Conservation (phyloP, 2,113 vertebrate species). For the Triplophysa rosa region DNA sequence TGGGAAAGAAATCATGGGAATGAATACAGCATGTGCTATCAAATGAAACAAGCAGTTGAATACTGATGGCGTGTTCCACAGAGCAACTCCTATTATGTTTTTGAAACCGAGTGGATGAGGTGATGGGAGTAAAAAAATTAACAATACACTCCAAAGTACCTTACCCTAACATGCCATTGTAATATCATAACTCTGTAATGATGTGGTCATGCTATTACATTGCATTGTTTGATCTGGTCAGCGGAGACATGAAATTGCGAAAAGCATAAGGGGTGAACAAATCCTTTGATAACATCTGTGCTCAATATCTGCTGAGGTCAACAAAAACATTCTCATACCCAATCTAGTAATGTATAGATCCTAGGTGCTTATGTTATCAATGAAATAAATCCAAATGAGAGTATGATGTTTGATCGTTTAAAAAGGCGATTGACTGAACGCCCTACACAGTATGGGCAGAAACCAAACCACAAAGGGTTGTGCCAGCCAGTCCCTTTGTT, state of each 20-base stretch:
- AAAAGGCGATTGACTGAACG: constrained; percentile 1
- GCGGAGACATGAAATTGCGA: not conserved
- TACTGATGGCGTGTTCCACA: constrained; percentile 22
- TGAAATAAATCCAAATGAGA: constrained; percentile 34
- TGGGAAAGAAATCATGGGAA: not conserved
- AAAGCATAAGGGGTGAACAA: constrained; percentile 6
- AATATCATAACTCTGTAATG: not conserved
- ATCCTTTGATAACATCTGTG: constrained; percentile 37
- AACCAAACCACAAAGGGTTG: constrained; percentile 44
- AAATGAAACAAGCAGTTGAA: not conserved
- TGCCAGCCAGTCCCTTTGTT: constrained; percentile 50
- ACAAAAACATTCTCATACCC: constrained; percentile 14
- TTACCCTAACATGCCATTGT: not conserved
- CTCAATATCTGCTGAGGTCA: constrained; percentile 23
- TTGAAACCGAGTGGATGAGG: not conserved
- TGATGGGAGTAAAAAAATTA: not conserved
- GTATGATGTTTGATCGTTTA: constrained; percentile 28
- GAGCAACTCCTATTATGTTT: constrained; percentile 17
- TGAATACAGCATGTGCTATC: not conserved
- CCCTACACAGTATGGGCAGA: constrained; percentile 48
- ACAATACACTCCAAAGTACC: not conserved
- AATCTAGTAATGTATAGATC: constrained; percentile 15
- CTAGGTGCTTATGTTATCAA: constrained; percentile 24
- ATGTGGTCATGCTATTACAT: constrained; percentile 5
- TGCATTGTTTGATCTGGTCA: not conserved